A percentile compares a stretch with the other conserved stretches of the same genome.
Evolutionary conservation across 1,140 invertebrate genomes (phyloP).

Genomic region (Drosophila quadrilineata): DNA sequence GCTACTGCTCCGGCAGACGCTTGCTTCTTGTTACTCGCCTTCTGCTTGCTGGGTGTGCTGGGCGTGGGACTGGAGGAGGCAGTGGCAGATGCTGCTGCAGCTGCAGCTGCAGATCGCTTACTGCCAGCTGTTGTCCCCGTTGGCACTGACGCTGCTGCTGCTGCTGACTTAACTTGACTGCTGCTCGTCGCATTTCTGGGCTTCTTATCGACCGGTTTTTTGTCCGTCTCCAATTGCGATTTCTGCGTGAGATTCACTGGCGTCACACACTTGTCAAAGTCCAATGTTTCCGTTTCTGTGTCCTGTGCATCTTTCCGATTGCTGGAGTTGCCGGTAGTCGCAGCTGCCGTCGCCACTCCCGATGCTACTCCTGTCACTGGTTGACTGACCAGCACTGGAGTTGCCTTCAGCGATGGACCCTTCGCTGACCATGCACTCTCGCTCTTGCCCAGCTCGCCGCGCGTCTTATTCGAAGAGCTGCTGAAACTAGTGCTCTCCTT

Average conservation of each 20-base stretch:
- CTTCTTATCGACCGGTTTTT: conserved; percentile 52
- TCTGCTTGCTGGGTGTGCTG: conserved; percentile 38
- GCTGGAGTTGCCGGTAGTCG: too few species aligned
- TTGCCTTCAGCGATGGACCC: conserved; percentile 75
- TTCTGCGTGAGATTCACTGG: conserved; percentile 70
- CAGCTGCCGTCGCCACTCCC: too few species aligned
- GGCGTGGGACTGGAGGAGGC: conserved; percentile 42
- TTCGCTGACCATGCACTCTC: conserved; percentile 80
- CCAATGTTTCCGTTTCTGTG: conserved; percentile 28
- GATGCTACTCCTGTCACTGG: conserved; percentile 17
- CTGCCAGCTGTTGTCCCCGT: too few species aligned
- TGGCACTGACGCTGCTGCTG: conserved; percentile 1
- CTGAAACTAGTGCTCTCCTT: conserved; percentile 74
- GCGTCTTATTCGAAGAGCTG: conserved; percentile 75
- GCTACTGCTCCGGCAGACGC: conserved; percentile 18
- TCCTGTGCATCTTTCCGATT: conserved; percentile 26
- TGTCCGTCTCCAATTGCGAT: conserved; percentile 30
- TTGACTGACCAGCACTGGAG: conserved; percentile 58
- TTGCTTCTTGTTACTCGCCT: conserved; percentile 41
- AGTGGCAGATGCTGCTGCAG: conserved; percentile 20
- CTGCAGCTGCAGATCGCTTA: neutral
- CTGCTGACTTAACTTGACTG: too few species aligned
- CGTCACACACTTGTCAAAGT: conserved; percentile 54
- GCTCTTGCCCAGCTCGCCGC: conserved; percentile 65
- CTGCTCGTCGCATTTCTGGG: conserved; percentile 39